Evolutionary conservation across 1,140 invertebrate genomes (phyloP).

Genomic region (Drosophila rufa): DNA sequence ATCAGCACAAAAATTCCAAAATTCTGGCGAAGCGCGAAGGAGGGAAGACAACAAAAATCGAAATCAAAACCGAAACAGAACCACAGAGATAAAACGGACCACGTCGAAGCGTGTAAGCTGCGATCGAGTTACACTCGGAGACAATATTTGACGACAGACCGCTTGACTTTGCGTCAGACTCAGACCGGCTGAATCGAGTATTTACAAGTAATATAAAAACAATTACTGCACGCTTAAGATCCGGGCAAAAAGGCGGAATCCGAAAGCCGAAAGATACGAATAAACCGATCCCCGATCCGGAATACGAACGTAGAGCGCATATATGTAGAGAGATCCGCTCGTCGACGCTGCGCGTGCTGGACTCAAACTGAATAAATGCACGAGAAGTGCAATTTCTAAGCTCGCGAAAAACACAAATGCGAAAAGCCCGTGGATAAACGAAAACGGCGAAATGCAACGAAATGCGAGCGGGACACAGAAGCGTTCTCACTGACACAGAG

Average conservation of each 20-base stretch:
- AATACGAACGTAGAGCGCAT: background rate
- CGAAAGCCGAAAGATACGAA: constrained; percentile 21
- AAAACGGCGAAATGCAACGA: constrained; percentile 50
- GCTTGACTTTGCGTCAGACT: constrained; percentile 22
- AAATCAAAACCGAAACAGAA: constrained; percentile 16
- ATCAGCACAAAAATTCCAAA: constrained; percentile 31
- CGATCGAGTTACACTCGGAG: constrained; percentile 57
- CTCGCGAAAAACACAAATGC: constrained; percentile 53
- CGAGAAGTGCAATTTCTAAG: constrained; percentile 76
- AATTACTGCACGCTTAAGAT: constrained; percentile 17
- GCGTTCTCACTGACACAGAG: constrained; percentile 31
- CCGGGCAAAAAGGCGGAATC: constrained; percentile 11
- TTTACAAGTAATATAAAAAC: constrained; percentile 21
- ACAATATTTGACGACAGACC: constrained; percentile 30
- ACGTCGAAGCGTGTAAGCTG: constrained; percentile 41
- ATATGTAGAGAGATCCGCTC: constrained; percentile 49
- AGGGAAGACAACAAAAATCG: constrained; percentile 6
- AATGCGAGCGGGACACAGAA: constrained; percentile 59
- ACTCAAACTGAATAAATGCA: constrained; percentile 67
- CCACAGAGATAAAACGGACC: constrained; percentile 1
- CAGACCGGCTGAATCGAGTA: constrained; percentile 4
- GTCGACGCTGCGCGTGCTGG: constrained; percentile 74
- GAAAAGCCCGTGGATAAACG: constrained; percentile 57
- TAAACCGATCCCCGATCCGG: constrained; percentile 12
- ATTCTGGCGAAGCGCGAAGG: constrained; percentile 4